phyloP scores from a whole-genome alignment of 2,888 invertebrate species.

The Lagria hirta region DNA sequence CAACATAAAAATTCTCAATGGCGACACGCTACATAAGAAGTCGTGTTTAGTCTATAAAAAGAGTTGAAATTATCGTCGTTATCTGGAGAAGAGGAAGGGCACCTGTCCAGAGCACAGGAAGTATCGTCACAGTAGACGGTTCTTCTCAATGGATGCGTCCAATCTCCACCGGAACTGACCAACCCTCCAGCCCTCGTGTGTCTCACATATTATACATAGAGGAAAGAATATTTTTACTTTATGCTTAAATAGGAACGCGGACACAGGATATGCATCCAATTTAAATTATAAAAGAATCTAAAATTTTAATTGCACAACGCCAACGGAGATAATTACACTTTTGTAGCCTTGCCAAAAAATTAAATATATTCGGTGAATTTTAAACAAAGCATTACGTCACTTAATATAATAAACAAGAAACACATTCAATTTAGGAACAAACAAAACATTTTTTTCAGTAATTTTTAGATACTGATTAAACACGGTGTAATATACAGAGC shows the following conservation, averaged over 20 bases:
- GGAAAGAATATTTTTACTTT: constrained; percentile 43
- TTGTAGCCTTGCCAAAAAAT: no score
- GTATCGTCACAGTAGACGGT: constrained; percentile 49
- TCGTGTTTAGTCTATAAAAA: constrained; percentile 17
- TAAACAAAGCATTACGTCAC: no score
- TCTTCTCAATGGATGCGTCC: constrained; percentile 50
- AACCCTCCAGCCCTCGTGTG: constrained; percentile 40
- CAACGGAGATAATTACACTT: no score
- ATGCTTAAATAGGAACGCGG: constrained; percentile 31
- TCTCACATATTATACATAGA: constrained; percentile 35
- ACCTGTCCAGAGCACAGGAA: constrained; percentile 47
- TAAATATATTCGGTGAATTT: no score
- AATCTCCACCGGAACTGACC: constrained; percentile 51
- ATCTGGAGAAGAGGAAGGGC: constrained; percentile 40
- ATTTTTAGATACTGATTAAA: no score
- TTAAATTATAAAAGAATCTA: constrained; percentile 33
- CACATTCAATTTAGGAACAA: no score
- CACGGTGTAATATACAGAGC: no score
- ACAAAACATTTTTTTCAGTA: no score
- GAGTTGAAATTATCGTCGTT: constrained; percentile 27
- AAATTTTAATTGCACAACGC: constrained; percentile 12
- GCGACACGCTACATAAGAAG: constrained; percentile 20
- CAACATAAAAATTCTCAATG: no score
- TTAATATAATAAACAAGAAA: no score
- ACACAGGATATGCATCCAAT: constrained; percentile 36